Evolutionary conservation across 2,797 vertebrate species (phyloP), one percentile per base, ranked within the genome.

Genomic region (Nyctalus aviator): DNA sequence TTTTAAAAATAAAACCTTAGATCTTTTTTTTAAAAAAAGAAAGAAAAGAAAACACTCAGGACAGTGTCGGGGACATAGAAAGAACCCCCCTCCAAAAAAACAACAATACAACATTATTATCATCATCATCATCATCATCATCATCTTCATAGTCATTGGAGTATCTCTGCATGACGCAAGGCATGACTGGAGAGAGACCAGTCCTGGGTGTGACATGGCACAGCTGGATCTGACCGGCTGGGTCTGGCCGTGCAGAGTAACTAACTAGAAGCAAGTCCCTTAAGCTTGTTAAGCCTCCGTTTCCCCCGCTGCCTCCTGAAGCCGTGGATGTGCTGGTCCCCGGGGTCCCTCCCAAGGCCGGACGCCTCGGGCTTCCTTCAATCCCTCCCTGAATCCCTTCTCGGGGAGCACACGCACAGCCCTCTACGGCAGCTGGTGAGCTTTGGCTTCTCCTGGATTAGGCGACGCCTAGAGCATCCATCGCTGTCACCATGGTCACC

Each of bases 361-460:
- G 84, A 88, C 50, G 46, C 72, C 76, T 76, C 46, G 35, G 84
- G 46, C 78, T 94, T 95, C 73, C 30, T 88, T 93, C 62, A 81
- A 69, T 64, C 66, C 73, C 4, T 12, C 30, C 35, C 41, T n/a
- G 83, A 93, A 69, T 68, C 53, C 35, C 71, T 76, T n/a, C 75
- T 53, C 57, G n/a, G 53, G 5, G 32, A 37, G 46, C 64, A 73
- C 32, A 41, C 23, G 37, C 37, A 41, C 37, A 41, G 37, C 37
- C 37, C 37, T 7, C 15, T 6, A 5, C 32, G 17, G 53, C 20
- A 27, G 57, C 46, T 62, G 17, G 7, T 9, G 53, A 30, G 35
- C 69, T 53, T 44, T 5, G 0, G 15, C 71, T 79, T 84, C 50
- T 46, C 21, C 32, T 1, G 11, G 12, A 15, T 4, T 9, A 3